Conservation (phyloP, 1,140 invertebrate genomes). For the Pseudomyrmex pallidus region DNA sequence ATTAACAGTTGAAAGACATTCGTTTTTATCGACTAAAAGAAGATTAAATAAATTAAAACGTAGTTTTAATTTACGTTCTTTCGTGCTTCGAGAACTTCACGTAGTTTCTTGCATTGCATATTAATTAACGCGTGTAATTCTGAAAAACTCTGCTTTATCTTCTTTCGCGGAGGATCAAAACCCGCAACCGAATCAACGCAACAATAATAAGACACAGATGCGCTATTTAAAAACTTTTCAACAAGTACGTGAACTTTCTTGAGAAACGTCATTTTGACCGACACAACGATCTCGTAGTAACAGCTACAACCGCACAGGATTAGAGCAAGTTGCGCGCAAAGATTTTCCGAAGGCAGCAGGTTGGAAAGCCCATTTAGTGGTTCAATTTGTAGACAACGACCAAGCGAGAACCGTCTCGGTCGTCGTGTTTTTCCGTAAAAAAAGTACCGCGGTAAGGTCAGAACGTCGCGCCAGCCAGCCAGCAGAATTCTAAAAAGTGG, state of each 20-base stretch:
- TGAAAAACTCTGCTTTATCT: too few species aligned
- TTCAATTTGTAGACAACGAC: constrained; percentile 76
- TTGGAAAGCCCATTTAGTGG: constrained; percentile 68
- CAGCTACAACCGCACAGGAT: constrained; percentile 37
- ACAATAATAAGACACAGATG: neutral
- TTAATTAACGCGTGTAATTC: too few species aligned
- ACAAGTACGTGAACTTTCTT: neutral
- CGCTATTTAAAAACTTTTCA: neutral
- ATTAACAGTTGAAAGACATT: neutral
- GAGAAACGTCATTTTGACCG: neutral
- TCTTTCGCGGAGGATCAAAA: too few species aligned
- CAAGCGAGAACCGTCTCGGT: constrained; percentile 75
- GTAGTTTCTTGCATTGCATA: neutral
- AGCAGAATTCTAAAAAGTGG: constrained; percentile 86
- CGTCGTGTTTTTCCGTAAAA: constrained; percentile 66
- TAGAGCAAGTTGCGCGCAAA: constrained; percentile 22
- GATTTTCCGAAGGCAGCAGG: constrained; percentile 69
- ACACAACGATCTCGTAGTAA: constrained; percentile 25
- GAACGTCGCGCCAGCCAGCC: constrained; percentile 84
- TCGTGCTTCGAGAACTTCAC: neutral
- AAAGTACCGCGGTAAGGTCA: constrained; percentile 75
- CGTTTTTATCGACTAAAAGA: neutral
- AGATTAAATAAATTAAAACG: constrained; percentile 20
- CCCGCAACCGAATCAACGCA: too few species aligned
- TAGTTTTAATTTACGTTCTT: neutral